Conservation (phyloP, 2,888 invertebrate species). For the Lucinisca nassula region DNA sequence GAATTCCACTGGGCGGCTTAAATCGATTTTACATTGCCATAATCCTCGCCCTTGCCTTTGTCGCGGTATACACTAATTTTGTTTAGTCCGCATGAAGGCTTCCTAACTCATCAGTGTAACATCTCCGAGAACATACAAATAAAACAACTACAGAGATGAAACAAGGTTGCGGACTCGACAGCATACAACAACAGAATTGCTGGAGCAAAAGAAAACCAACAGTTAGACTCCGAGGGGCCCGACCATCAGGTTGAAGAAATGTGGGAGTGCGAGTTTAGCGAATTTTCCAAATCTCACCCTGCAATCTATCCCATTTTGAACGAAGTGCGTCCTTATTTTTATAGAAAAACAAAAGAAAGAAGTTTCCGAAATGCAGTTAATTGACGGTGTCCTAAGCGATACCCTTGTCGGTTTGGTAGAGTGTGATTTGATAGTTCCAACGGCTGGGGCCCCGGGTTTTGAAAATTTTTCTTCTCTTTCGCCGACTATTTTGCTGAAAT, state of each 20-base stretch:
- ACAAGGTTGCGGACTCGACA: no score
- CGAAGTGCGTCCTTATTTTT: neutral
- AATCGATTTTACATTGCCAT: no score
- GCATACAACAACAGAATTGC: no score
- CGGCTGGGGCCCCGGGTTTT: conserved; percentile 5
- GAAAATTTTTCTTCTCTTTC: neutral
- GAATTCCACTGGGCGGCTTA: no score
- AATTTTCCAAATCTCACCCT: no score
- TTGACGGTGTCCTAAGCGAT: neutral
- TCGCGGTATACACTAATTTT: no score
- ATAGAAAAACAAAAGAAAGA: neutral
- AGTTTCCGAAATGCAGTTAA: neutral
- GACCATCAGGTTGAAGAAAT: conserved; percentile 14
- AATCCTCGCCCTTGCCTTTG: no score
- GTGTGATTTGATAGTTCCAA: conserved; percentile 41
- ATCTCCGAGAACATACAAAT: neutral
- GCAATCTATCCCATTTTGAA: no score
- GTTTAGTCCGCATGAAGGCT: no score
- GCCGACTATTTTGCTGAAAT: conserved; percentile 49
- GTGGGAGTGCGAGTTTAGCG: conserved; percentile 38
- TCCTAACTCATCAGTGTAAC: no score
- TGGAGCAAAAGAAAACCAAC: no score
- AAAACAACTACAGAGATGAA: neutral
- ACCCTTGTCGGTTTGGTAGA: neutral
- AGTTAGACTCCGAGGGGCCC: neutral